These are phyloP conservation scores for Cyanistes caeruleus DNA, from an alignment of 2,113 vertebrate species.

Conservation along the genomic window DNA sequence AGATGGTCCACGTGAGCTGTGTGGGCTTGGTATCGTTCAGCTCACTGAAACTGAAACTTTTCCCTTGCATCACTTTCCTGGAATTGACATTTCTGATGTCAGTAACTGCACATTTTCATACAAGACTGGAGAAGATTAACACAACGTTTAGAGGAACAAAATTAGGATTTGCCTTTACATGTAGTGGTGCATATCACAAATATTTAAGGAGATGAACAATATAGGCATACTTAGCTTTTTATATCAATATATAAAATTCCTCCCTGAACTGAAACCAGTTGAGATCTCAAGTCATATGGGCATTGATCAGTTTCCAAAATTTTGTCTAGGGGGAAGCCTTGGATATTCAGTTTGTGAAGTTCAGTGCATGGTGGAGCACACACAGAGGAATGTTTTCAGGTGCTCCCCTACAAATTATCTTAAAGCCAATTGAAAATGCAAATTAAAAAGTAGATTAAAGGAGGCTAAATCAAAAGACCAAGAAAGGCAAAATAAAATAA, in stretches of 20 bases:
- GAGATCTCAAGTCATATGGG: neutral
- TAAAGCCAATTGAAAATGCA: neutral
- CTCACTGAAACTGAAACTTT: fast-evolving
- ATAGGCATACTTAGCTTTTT: neutral
- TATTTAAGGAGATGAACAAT: neutral
- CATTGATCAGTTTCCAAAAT: neutral
- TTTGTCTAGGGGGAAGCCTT: neutral
- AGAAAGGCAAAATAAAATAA: neutral
- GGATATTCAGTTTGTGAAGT: neutral
- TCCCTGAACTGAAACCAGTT: neutral
- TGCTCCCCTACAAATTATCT: neutral
- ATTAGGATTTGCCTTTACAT: neutral
- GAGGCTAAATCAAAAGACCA: neutral
- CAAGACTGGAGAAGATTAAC: neutral
- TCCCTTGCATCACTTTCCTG: neutral
- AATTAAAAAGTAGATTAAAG: neutral
- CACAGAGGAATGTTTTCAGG: neutral
- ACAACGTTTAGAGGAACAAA: neutral
- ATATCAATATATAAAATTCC: neutral
- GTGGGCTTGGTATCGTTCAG: neutral
- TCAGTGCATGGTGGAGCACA: neutral
- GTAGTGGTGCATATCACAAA: neutral
- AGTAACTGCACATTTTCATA: neutral
- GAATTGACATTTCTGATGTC: neutral
- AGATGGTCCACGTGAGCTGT: neutral